A percentile compares a stretch with the other conserved stretches of the same genome.
Conservation (phyloP, 2,797 vertebrate genomes). For the Channallabes apus region DNA sequence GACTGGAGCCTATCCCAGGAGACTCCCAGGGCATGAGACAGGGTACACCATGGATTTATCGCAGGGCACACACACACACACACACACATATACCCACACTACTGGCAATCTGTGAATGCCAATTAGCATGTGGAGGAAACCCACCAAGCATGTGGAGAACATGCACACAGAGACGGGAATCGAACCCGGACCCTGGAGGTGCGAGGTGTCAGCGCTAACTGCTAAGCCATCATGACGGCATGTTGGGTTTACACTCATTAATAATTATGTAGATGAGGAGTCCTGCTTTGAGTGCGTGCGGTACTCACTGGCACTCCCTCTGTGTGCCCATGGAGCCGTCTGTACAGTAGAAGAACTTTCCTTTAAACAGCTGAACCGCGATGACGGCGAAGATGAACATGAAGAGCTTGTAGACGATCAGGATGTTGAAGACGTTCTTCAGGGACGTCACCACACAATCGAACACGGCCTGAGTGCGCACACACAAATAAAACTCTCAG, state of each 20-base stretch:
- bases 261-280: background rate
- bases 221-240: too few relatives aligned
- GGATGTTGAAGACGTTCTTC: conserved; percentile 99
- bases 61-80: too few relatives aligned
- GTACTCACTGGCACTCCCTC: conserved; percentile 93
- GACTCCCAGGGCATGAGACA: too few relatives aligned
- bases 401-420: conserved; percentile 99
- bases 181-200: too few relatives aligned
- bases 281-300: background rate
- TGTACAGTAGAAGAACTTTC: conserved; percentile 97
- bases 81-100: too few relatives aligned
- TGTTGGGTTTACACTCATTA: background rate
- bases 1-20: too few relatives aligned
- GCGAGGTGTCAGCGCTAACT: too few relatives aligned
- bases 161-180: too few relatives aligned
- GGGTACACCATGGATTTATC: too few relatives aligned
- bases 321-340: conserved; percentile 95
- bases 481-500: background rate
- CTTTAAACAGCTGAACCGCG: conserved; percentile 97
- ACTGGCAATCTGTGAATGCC: too few relatives aligned
- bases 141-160: too few relatives aligned
- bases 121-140: too few relatives aligned
- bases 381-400: conserved; percentile 99
- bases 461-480: conserved; percentile 85
- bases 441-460: conserved; percentile 98